phyloP scores from a whole-genome alignment of 2,797 vertebrate genomes.

The Coregonus suidteri region DNA sequence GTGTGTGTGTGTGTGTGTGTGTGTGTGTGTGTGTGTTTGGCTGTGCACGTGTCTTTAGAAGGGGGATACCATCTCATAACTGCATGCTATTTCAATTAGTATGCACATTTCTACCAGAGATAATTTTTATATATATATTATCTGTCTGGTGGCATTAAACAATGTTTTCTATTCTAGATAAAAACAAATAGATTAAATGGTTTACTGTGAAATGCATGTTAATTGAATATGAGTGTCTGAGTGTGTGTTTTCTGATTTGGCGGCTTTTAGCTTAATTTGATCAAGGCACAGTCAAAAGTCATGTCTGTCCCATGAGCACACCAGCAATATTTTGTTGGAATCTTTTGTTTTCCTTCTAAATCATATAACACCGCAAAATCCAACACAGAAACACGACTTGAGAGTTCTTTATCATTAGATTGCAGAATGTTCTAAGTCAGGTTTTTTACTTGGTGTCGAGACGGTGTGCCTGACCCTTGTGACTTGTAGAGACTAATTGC shows the following conservation, averaged over 20 bases:
- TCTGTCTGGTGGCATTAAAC: constrained; percentile 51
- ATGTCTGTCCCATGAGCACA: neutral
- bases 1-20: constrained; percentile 15
- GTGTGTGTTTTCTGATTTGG: neutral
- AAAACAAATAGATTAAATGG: constrained; percentile 36
- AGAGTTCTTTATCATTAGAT: neutral
- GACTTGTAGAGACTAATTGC: constrained; percentile 47
- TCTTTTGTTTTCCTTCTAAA: neutral
- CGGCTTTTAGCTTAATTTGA: neutral
- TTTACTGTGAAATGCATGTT: constrained; percentile 25
- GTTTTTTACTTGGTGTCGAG: constrained; percentile 23
- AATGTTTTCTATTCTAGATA: constrained; percentile 43
- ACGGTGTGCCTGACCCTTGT: constrained; percentile 33
- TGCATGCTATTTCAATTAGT: constrained; percentile 66
- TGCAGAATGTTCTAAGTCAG: neutral
- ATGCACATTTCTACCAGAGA: constrained; percentile 63
- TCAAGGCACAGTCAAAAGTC: neutral
- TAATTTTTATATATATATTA: constrained; percentile 47
- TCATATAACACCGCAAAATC: neutral
- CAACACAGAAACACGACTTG: neutral
- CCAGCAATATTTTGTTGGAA: neutral
- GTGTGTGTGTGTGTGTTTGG: neutral
- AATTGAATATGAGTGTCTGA: constrained; percentile 32
- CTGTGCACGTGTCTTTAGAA: neutral
- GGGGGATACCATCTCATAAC: constrained; percentile 42